Evolutionary conservation across 1,140 invertebrate genomes (phyloP).

Genomic region (Onthophagus taurus): DNA sequence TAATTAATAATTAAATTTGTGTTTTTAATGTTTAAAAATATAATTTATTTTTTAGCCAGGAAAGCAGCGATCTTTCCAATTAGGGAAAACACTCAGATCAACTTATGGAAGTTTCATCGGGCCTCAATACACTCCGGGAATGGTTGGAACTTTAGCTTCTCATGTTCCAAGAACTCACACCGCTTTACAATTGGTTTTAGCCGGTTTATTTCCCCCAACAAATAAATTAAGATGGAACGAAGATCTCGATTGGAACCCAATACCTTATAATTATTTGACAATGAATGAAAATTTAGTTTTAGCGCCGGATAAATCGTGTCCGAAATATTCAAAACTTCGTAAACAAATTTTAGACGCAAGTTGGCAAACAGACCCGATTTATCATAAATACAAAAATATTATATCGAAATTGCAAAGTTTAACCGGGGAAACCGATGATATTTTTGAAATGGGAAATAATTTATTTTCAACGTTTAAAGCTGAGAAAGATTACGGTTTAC

Average conservation of each 20-base stretch:
- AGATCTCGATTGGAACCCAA: constrained; percentile 36
- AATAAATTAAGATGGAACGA: constrained; percentile 27
- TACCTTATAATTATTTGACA: constrained; percentile 22
- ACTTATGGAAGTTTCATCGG: constrained; percentile 40
- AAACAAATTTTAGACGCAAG: neutral
- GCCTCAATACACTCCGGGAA: constrained; percentile 30
- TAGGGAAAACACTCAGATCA: constrained; percentile 37
- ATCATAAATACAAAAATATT: neutral
- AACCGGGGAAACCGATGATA: neutral
- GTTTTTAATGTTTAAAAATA: neutral
- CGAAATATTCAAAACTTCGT: no score
- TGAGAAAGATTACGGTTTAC: no score
- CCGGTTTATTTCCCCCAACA: constrained; percentile 34
- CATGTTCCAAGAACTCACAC: constrained; percentile 49
- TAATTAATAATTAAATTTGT: constrained; percentile 42
- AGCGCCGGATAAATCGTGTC: neutral
- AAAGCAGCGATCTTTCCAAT: constrained; percentile 37
- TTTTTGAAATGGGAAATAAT: neutral
- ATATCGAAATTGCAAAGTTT: neutral
- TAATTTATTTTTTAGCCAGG: constrained; percentile 22
- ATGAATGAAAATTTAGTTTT: neutral
- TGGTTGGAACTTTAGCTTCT: constrained; percentile 45
- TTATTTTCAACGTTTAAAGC: no score
- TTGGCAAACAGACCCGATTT: neutral
- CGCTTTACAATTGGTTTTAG: constrained; percentile 34